These are phyloP conservation scores for Chloroceryle aenea DNA, from an alignment of 2,113 vertebrate genomes.

Conservation along the genomic window DNA sequence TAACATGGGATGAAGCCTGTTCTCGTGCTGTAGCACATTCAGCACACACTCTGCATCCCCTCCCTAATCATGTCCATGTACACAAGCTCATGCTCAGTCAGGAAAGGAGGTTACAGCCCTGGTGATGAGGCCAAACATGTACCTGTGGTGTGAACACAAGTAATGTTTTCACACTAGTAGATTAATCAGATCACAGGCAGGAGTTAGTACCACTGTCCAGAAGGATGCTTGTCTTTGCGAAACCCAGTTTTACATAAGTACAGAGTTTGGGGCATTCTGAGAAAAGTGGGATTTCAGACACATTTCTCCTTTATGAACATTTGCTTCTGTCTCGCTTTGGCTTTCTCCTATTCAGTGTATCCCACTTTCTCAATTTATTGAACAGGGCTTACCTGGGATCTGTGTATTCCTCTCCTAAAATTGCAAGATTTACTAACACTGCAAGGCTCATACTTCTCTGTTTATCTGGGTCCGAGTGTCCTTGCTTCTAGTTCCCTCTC, in stretches of 20 bases:
- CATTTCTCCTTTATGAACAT: background rate
- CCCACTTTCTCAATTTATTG: background rate
- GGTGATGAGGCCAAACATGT: background rate
- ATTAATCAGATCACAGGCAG: background rate
- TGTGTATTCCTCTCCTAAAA: background rate
- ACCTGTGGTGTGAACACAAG: background rate
- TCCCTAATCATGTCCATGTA: background rate
- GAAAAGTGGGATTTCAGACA: background rate
- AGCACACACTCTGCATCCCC: fast-evolving
- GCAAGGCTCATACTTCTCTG: background rate
- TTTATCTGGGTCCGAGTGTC: background rate
- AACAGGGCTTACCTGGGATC: background rate
- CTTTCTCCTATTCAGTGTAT: background rate
- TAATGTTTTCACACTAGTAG: background rate
- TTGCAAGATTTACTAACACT: background rate
- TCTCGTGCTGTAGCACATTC: background rate
- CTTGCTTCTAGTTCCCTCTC: conserved; percentile 28
- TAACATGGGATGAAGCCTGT: background rate
- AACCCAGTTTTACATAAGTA: background rate
- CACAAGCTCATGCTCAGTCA: background rate
- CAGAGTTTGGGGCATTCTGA: background rate
- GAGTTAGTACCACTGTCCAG: background rate
- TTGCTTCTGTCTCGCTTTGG: background rate
- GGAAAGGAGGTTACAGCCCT: background rate
- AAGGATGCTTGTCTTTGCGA: background rate